Conservation (phyloP, 2,113 vertebrate species). For the Daphoenositta chrysoptera region DNA sequence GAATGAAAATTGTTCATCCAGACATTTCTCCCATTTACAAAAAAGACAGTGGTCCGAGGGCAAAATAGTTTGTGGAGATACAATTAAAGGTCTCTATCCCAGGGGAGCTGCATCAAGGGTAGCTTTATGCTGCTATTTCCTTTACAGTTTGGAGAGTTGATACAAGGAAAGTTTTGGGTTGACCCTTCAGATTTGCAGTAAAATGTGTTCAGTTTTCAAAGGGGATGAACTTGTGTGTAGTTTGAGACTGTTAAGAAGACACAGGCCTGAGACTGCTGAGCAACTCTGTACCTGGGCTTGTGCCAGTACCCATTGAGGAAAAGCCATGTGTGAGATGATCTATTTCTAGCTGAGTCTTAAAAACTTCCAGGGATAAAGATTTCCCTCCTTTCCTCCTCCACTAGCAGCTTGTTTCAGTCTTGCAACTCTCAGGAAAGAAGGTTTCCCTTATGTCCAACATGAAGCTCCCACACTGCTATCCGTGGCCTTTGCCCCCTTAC, state of each 20-base stretch:
- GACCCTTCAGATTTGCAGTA: not conserved
- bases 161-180: not conserved
- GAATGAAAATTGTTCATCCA: not conserved
- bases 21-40: not conserved
- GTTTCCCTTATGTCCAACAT: not conserved
- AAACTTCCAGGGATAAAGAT: not conserved
- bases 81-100: not conserved
- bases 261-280: not conserved
- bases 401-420: not conserved
- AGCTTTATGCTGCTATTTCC: not conserved
- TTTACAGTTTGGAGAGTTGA: not conserved
- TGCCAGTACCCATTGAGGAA: not conserved
- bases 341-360: not conserved
- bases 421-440: not conserved
- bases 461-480: not conserved
- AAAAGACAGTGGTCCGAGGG: not conserved
- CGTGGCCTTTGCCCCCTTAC: accelerated
- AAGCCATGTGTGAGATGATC: not conserved
- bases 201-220: not conserved
- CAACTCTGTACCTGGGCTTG: not conserved
- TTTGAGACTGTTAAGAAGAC: not conserved
- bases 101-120: not conserved
- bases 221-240: not conserved
- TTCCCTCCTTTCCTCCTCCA: not conserved
- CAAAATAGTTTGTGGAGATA: not conserved